Conservation (phyloP, 2,113 vertebrate species). For the Oriolus oriolus region DNA sequence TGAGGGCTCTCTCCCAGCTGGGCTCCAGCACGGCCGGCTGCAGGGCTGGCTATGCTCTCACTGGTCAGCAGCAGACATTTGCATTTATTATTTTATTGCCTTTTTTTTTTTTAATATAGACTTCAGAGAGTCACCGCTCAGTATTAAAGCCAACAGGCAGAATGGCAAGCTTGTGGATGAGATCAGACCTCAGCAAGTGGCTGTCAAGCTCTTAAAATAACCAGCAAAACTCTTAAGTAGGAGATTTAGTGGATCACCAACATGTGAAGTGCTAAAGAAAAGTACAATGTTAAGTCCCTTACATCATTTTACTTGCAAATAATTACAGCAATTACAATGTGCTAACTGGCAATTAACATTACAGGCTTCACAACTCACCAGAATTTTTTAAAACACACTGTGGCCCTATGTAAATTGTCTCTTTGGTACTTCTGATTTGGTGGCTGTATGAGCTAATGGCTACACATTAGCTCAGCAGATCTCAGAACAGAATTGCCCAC, state of each 20-base stretch:
- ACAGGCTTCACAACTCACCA: constrained; percentile 55
- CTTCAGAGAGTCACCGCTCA: background rate
- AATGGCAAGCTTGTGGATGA: background rate
- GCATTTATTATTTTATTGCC: background rate
- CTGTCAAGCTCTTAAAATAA: background rate
- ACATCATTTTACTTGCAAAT: constrained; percentile 64
- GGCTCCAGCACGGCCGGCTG: constrained; percentile 20
- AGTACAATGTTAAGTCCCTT: constrained; percentile 43
- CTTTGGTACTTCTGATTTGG: constrained; percentile 54
- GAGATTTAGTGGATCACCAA: constrained; percentile 40
- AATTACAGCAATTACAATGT: constrained; percentile 66
- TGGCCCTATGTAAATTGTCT: constrained; percentile 50
- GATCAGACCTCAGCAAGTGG: constrained; percentile 44
- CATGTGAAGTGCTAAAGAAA: constrained; percentile 20
- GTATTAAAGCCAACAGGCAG: background rate
- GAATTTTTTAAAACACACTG: constrained; percentile 57
- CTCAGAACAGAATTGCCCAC: constrained; percentile 29
- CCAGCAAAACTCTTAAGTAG: background rate
- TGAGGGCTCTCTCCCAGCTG: constrained; percentile 67
- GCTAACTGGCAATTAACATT: constrained; percentile 65
- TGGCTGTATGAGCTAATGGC: constrained; percentile 39
- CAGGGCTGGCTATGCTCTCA: constrained; percentile 9
- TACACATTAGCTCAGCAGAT: constrained; percentile 57
- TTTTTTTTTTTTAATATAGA: background rate
- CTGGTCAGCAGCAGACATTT: constrained; percentile 41